Evolutionary conservation across 2,797 vertebrate species (phyloP), one percentile per base, ranked within the genome.

Genomic region (Coreius guichenoti): DNA sequence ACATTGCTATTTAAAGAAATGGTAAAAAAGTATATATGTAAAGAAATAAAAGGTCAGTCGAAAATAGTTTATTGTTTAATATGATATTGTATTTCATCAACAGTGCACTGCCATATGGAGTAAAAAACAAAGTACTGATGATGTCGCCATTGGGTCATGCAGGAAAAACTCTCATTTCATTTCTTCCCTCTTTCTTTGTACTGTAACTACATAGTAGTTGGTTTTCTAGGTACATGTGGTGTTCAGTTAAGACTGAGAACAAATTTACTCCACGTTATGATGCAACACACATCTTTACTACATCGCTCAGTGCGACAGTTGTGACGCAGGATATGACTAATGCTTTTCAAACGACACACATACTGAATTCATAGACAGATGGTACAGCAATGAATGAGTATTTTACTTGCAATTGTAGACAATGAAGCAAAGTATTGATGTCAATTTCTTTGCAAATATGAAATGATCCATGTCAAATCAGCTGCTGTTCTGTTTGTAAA

Each of bases 171-270:
- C 91, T 92, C 77, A 87, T 65, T 54, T 86, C 83, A 81, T 83
- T 83, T 82, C 91, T 86, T 74, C 21, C 51, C 61, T 84, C 90
- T 91, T 92, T 78, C 49, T 58, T 90, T 93, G 89, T 93, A 94
- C 91, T 92, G 88, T 92, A 95, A 95, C 95, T 96, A 95, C 95
- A 95, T 92, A 95, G 95, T 95, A 95, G 94, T 94, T 95, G 90
- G 88, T 93, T 91, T 91, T 92, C 93, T 94, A 88, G 68, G 92
- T 86, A 92, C 93, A 92, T 92, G 93, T 92, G 90, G 76, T 87
- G 80, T 89, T 89, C 84, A 73, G 67, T 85, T 51, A 68, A 84
- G 68, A 91, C 86, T 82, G 51, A 83, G 72, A 85, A 87, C 79
- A 81, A 80, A 90, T 86, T 85, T 87, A 84, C 54, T 87, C 26